Evolutionary conservation across 2,888 invertebrate species (phyloP).

Genomic region (Allophyes oxyacanthae): DNA sequence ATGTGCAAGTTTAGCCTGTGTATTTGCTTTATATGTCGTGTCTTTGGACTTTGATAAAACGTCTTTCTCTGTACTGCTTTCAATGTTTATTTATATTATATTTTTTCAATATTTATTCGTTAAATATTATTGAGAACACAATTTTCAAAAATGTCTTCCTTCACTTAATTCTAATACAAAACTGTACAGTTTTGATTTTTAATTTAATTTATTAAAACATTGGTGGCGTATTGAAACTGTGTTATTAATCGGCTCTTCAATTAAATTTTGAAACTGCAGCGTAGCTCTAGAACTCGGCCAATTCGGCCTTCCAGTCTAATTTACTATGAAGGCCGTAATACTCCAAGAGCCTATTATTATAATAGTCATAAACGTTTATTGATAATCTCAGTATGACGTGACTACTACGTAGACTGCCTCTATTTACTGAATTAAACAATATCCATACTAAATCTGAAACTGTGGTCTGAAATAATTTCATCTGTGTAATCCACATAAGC

Average conservation of each 20-base stretch:
- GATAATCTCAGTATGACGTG: constrained; percentile 27
- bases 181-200: background rate
- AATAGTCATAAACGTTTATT: constrained; percentile 21
- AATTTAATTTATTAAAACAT: background rate
- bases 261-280: background rate
- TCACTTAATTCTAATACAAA: background rate
- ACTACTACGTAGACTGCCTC: constrained; percentile 20
- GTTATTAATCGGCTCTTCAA: background rate
- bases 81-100: constrained; percentile 23
- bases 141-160: constrained; percentile 9
- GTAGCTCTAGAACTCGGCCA: background rate
- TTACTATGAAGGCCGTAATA: constrained; percentile 2
- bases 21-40: constrained; percentile 18
- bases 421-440: constrained; percentile 52
- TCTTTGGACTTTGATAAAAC: constrained; percentile 15
- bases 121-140: constrained; percentile 10
- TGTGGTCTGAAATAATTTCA: constrained; percentile 50
- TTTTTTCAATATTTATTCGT: constrained; percentile 7
- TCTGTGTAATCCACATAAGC: constrained; percentile 42
- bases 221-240: background rate
- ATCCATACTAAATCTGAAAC: constrained; percentile 40
- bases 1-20: constrained; percentile 13
- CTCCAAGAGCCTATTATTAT: constrained; percentile 2
- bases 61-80: constrained; percentile 15
- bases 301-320: background rate